Percentiles rank a stretch among this genome's conserved stretches.
Evolutionary conservation across 2,797 vertebrate genomes (phyloP).

Genomic region (Allobates femoralis): DNA sequence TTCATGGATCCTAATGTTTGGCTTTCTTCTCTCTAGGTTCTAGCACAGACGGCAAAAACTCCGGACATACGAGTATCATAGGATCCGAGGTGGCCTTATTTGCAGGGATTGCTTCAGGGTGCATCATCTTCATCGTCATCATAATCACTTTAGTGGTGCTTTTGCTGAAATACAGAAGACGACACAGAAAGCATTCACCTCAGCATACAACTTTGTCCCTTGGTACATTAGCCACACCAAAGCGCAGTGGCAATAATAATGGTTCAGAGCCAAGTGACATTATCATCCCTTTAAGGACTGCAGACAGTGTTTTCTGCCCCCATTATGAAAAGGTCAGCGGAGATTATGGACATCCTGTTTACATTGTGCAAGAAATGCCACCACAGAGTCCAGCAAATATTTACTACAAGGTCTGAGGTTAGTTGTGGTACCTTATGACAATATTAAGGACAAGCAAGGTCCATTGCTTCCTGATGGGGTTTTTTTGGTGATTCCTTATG

Average conservation of each 20-base stretch:
- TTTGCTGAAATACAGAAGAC: constrained; percentile 92
- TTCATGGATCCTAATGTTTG: constrained; percentile 15
- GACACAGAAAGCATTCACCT: constrained; percentile 96
- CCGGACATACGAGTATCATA: constrained; percentile 84
- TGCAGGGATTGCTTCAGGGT: constrained; percentile 93
- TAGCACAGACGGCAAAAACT: constrained; percentile 79
- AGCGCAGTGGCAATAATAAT: constrained; percentile 91
- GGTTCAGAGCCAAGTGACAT: constrained; percentile 99
- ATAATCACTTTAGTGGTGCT: constrained; percentile 97
- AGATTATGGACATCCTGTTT: constrained; percentile 98
- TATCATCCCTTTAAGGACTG: constrained; percentile 99
- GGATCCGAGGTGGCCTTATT: constrained; percentile 97
- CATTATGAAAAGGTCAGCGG: constrained; percentile 99
- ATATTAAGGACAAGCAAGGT: constrained; percentile 74
- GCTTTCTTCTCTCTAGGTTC: constrained; percentile 71
- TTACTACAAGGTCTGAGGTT: constrained; percentile 97
- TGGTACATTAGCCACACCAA: constrained; percentile 96
- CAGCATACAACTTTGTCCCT: constrained; percentile 94
- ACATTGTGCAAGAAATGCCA: constrained; percentile 99
- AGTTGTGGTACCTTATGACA: constrained; percentile 72
- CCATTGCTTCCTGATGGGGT: constrained; percentile 76
- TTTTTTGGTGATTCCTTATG: constrained; percentile 75
- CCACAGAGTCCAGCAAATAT: constrained; percentile 98
- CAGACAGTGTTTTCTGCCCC: constrained; percentile 98
- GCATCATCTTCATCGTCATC: constrained; percentile 97